Conservation (phyloP, 2,113 vertebrate species). For the Hiodon tergisus region DNA sequence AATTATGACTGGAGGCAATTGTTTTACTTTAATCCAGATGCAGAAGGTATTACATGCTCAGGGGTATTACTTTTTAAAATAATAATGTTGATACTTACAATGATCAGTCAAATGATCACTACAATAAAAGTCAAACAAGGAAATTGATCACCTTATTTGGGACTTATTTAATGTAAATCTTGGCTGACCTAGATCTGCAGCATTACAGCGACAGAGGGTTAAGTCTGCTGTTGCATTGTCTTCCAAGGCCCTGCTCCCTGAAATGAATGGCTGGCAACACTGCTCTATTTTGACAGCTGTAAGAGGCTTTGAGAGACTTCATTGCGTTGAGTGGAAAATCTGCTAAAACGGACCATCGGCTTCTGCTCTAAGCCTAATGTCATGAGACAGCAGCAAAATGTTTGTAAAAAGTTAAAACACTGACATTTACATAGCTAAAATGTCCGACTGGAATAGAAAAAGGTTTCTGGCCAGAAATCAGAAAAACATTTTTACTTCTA, state of each 20-base stretch:
- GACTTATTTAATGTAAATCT: background rate
- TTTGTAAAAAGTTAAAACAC: background rate
- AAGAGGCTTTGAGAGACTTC: conserved; percentile 12
- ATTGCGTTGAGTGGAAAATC: background rate
- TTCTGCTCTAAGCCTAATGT: background rate
- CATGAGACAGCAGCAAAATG: background rate
- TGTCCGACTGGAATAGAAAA: background rate
- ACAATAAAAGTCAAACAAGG: background rate
- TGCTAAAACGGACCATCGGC: background rate
- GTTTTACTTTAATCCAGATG: too few relatives aligned
- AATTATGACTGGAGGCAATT: too few relatives aligned
- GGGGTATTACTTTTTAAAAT: background rate
- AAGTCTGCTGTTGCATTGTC: background rate
- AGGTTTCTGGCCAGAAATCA: background rate
- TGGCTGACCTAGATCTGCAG: background rate
- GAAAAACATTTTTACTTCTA: too few relatives aligned
- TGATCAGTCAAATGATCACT: too few relatives aligned
- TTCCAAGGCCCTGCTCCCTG: background rate
- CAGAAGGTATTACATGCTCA: too few relatives aligned
- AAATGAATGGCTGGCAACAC: background rate
- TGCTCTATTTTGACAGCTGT: background rate
- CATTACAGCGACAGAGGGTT: background rate
- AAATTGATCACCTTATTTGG: background rate
- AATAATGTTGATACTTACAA: background rate
- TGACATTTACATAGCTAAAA: background rate